Base-by-base conservation (phyloP, 2,797 vertebrate species). In the Caiman crocodilus region DNA sequence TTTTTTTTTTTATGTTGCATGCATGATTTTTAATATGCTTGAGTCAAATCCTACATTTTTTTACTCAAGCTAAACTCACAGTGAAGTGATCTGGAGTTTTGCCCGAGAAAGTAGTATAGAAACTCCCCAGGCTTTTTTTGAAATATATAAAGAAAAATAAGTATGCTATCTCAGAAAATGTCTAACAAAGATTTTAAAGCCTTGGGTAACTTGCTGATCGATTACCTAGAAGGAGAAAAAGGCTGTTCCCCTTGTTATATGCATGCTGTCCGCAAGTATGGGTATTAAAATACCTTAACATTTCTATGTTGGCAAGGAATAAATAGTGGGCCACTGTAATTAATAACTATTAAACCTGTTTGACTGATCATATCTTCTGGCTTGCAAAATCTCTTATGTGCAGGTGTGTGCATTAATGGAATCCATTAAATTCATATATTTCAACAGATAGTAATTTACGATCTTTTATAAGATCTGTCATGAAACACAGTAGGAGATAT, bases 341-440 rank as follows among this genome's bases (percentile, higher is more conserved):
- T 98, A 98, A 98, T 98, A 98, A 98, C 96, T 97, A 97, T 98
- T 98, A 98, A 98, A 98, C 87, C 82, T 94, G 90, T 97, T 98
- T 97, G 97, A 98, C 97, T 97, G 97, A 97, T 98, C 96, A 89
- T 97, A 97, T 97, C 97, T 97, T 96, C 96, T 96, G 85, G 89
- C 94, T 97, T 94, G 95, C 94, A 93, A 95, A 98, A 97, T 98
- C 96, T 97, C 97, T 97, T 96, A 96, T 97, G 95, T 97, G 96
- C 97, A 97, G 96, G 95, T 98, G 97, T 94, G 85, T 96, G 95
- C 93, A 97, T 98, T 98, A 98, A 98, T 97, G 94, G 97, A 98
- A 97, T 97, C 95, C 97, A 98, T 98, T 98, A 98, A 98, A 98
- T 98, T 98, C 97, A 96, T 98, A 97, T 98, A 97, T 98, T 98